phyloP scores from a whole-genome alignment of 2,888 invertebrate genomes.

The Sicus ferrugineus region DNA sequence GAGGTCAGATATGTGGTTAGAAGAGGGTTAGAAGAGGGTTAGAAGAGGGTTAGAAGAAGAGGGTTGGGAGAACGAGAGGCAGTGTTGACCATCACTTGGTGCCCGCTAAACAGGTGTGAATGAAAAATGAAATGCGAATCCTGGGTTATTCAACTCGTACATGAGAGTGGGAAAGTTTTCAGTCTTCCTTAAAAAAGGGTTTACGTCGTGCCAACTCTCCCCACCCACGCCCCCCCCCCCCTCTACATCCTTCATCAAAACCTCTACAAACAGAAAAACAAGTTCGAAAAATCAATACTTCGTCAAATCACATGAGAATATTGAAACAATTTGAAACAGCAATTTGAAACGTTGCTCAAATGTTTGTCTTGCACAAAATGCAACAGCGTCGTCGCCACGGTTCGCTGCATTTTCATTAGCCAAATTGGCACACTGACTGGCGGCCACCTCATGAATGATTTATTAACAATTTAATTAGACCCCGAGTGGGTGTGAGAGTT shows the following conservation, averaged over 20 bases:
- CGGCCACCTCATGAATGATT: constrained; percentile 6
- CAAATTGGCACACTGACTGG: constrained; percentile 11
- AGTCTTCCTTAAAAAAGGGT: no score
- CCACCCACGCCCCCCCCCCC: not conserved
- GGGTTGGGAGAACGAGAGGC: no score
- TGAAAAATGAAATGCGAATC: no score
- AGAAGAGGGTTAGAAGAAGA: no score
- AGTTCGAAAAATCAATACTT: no score
- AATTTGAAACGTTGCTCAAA: constrained; percentile 4
- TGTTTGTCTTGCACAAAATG: constrained; percentile 16
- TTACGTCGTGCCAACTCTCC: not conserved
- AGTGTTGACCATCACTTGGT: no score
- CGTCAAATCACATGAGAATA: not conserved
- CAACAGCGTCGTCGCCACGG: constrained; percentile 10
- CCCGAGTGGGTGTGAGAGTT: not conserved
- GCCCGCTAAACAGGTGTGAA: no score
- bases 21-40: no score
- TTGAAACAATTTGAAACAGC: constrained; percentile 5
- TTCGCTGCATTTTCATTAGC: constrained; percentile 26
- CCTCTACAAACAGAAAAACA: no score
- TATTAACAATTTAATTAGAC: constrained; percentile 18
- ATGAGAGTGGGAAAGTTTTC: no score
- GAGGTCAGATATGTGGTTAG: no score
- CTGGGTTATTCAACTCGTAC: no score
- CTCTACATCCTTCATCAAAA: not conserved